Conservation (phyloP, 2,797 vertebrate genomes). For the Gambelia wislizenii region DNA sequence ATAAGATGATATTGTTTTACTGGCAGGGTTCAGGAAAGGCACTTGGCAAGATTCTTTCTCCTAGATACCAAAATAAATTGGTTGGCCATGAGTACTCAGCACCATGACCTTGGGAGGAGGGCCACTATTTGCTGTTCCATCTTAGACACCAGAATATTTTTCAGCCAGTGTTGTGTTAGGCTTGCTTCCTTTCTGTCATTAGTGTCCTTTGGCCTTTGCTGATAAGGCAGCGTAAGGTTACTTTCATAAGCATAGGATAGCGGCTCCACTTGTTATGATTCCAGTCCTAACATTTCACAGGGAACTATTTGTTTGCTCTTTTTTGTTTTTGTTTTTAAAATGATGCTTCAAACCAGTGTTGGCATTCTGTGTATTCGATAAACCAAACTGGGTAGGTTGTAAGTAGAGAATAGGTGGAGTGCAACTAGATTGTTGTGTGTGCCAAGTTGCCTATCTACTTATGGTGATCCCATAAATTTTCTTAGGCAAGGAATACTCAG, state of each 20-base stretch:
- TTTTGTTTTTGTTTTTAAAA: neutral
- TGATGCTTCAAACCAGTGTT: neutral
- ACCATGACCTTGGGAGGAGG: neutral
- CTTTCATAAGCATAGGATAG: too few relatives aligned
- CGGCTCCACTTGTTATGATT: neutral
- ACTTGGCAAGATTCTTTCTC: neutral
- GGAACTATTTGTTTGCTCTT: neutral
- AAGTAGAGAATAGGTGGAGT: neutral
- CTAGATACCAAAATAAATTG: neutral
- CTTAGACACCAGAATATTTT: neutral
- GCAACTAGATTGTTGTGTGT: too few relatives aligned
- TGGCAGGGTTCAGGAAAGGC: too few relatives aligned
- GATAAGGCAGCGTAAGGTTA: neutral
- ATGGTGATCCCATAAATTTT: too few relatives aligned
- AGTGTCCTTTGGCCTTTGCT: neutral
- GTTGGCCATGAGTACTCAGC: neutral
- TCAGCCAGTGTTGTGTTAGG: neutral
- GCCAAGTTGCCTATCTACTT: too few relatives aligned
- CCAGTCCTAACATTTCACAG: neutral
- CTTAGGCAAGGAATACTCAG: too few relatives aligned
- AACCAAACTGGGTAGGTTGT: neutral
- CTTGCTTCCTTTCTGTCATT: neutral
- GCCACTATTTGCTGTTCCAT: neutral
- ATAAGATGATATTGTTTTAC: neutral
- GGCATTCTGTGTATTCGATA: neutral